Base-by-base conservation (phyloP, 2,797 vertebrate genomes). In the Pampus argenteus region DNA sequence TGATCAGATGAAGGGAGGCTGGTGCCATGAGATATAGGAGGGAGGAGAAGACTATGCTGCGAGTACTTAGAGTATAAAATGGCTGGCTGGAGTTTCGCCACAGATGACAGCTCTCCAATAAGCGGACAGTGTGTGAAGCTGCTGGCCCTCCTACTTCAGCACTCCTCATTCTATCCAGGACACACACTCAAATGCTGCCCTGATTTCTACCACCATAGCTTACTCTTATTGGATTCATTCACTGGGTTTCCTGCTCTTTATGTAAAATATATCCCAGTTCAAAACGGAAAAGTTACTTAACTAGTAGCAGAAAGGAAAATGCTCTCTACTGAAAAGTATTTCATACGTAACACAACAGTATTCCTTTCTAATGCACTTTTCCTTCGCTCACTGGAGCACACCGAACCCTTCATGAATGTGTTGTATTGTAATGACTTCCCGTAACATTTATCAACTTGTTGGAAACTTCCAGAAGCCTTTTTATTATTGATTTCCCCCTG, bases 391-490 rank as follows among this genome's bases (percentile, higher is more conserved):
- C 34, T 22, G 4, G 8, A 42, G 22, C 31, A 49, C 6, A 17
- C 20, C 26, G 10, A 73, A 51, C 44, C 50, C 11, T 64, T 58
- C 31, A 76, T 62, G 59, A 83, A 74, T 71, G 23, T 15, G 28
- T 23, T 59, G 71, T 31, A 63, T 70, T 40, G 66, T 65, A 76
- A 78, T 45, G 64, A 78, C 76, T 78, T 72, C 75, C 78, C 4
- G 57, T 56, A 83, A 76, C 76, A 76, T 88, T 78, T 61, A 84
- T 83, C 76, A 88, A 82, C 64, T 55, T 79, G 78, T 91, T 59
- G 51, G 76, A 62, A 89, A 92, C 88, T 87, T 85, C 68, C 75
- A 83, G 83, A 73, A 66, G 88, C 83, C 63, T 89, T 89, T 90
- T 84, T 86, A 65, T 65, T 82, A 91, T 91, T 75, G 90, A 91